phyloP scores from a whole-genome alignment of 2,797 vertebrate genomes.

The Mionectes olivaceus region DNA sequence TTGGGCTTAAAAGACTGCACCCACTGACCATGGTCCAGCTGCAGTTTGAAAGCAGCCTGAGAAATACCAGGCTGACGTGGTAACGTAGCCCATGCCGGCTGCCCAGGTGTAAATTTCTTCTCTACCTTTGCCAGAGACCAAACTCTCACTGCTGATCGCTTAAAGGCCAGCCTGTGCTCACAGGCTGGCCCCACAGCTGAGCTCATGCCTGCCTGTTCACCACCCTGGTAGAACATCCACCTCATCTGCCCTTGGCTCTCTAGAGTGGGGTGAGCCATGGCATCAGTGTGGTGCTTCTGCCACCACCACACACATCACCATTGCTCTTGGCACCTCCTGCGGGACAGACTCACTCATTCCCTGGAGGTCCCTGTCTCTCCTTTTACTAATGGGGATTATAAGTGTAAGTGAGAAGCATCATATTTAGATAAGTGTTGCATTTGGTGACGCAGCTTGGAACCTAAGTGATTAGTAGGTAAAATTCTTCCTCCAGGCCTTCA shows the following conservation, averaged over 20 bases:
- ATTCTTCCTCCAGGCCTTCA: not conserved
- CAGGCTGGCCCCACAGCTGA: not conserved
- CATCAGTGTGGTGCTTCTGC: not conserved
- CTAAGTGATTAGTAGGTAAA: not conserved
- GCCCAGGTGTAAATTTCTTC: not conserved
- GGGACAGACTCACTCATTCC: not conserved
- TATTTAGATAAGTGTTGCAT: not conserved
- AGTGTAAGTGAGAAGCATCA: not conserved
- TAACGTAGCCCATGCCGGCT: accelerated
- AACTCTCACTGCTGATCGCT: accelerated
- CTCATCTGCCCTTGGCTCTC: not conserved
- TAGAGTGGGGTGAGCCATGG: not conserved
- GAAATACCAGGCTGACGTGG: not conserved
- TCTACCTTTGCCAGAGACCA: not conserved
- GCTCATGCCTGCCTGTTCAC: not conserved
- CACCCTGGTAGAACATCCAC: not conserved
- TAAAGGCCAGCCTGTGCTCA: not conserved
- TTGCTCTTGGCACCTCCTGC: not conserved
- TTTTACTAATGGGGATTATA: not conserved
- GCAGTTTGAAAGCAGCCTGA: not conserved
- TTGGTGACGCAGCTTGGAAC: not conserved
- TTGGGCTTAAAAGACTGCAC: not conserved
- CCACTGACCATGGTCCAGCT: accelerated
- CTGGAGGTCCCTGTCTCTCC: not conserved
- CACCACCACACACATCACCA: not conserved